These are phyloP conservation scores for Microchirus variegatus DNA, from an alignment of 2,797 vertebrate species.

Conservation along the genomic window DNA sequence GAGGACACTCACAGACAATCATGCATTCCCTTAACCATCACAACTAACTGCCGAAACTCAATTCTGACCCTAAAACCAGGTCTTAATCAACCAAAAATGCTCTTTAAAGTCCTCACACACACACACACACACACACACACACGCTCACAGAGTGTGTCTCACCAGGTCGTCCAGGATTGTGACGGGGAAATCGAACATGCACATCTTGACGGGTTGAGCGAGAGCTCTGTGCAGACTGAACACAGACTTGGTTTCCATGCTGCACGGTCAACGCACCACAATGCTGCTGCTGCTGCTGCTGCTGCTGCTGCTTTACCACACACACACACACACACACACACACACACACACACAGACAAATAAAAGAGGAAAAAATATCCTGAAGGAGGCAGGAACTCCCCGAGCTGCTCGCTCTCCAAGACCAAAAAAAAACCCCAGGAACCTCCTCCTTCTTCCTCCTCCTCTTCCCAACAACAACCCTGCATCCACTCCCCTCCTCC, in stretches of 20 bases:
- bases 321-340: background rate
- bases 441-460: slow-evolving; percentile 24
- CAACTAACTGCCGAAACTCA: too few relatives aligned
- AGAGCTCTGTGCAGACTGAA: slow-evolving; percentile 90
- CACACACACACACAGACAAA: background rate
- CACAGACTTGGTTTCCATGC: slow-evolving; percentile 86
- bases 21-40: too few relatives aligned
- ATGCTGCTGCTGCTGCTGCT: slow-evolving; percentile 1
- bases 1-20: too few relatives aligned
- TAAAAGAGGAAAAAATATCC: background rate
- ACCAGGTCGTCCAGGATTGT: slow-evolving; percentile 88
- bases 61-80: too few relatives aligned
- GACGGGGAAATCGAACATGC: slow-evolving; percentile 89
- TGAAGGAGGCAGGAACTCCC: slow-evolving; percentile 29
- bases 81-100: too few relatives aligned
- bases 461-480: slow-evolving; percentile 17
- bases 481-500: slow-evolving; percentile 1
- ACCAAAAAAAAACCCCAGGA: slow-evolving; percentile 32
- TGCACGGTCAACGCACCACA: slow-evolving; percentile 27
- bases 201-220: slow-evolving; percentile 87
- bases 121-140: background rate
- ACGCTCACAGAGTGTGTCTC: slow-evolving; percentile 57
- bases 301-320: background rate
- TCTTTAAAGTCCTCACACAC: too few relatives aligned
- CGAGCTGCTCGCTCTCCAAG: slow-evolving; percentile 22